Base-by-base conservation (phyloP, 2,888 invertebrate species). In the Micropterix aruncella region DNA sequence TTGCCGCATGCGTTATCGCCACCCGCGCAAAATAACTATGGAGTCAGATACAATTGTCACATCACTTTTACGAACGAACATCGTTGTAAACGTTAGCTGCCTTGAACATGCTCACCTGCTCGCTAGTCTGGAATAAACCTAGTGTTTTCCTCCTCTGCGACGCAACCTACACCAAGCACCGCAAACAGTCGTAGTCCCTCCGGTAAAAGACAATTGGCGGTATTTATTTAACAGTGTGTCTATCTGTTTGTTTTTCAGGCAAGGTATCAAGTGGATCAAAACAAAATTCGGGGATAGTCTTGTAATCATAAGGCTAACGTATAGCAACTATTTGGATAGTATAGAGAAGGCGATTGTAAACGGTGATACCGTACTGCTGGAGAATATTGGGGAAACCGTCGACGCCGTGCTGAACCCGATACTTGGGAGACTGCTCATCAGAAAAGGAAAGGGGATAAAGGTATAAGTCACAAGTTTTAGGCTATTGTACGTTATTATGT, bases 241-340 rank as follows among this genome's bases (percentile, higher is more conserved):
- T 17, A 17, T 44, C 4, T 40, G 44, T 36, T 38, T 46, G 42
- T 43, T 44, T 27, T 44, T 38, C 53, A 77, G 77, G 41, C 91
- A 92, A 73, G 92, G 90, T 15, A 77, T 93, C 43, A 94, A 93
- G 62, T 95, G 95, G 95, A 92, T 96, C 48, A 94, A 92, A 65
- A 82, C 75, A n/a, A 83, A 77, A 56, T 94, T 84, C 60, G 85
- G 85, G 1, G 76, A 77, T 0, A 60, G 71, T 1, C 63, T 95
- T 39, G 76, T 79, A 42, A 78, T 88, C 2, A 70, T 92, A 9
- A 76, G 92, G 19, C 68, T 92, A 27, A 85, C 85, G 0, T 83
- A 84, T 57, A 81, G 79, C 50, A 85, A 81, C 54, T 94, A 92
- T 61, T 62, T 95, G 53, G 92, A 92, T 54, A 73, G 73, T 12